Evolutionary conservation across 2,888 invertebrate species (phyloP).

Genomic region (Ditula angustiorana): DNA sequence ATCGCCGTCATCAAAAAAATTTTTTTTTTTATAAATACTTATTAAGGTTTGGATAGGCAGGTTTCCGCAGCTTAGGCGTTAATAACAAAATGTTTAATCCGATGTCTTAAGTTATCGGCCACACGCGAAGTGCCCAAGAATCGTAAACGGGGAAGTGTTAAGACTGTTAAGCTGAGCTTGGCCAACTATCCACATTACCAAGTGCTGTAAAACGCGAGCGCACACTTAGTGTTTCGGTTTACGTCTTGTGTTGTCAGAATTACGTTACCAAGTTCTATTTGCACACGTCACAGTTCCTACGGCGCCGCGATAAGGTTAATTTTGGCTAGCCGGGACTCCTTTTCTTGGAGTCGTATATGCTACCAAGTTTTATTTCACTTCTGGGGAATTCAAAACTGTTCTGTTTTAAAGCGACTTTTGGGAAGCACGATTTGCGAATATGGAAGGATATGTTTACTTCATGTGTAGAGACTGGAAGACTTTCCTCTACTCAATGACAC

Average conservation of each 20-base stretch:
- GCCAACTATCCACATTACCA: slow-evolving; percentile 35
- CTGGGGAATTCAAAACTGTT: slow-evolving; percentile 35
- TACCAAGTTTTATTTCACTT: slow-evolving; percentile 36
- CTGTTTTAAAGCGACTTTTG: slow-evolving; percentile 11
- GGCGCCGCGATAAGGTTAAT: neutral
- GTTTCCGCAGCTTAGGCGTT: neutral
- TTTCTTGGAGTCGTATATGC: neutral
- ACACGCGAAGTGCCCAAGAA: slow-evolving; percentile 28
- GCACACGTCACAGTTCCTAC: neutral
- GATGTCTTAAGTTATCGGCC: slow-evolving; percentile 25
- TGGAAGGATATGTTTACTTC: slow-evolving; percentile 4
- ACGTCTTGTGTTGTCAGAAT: slow-evolving; percentile 29
- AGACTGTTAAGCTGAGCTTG: slow-evolving; percentile 30
- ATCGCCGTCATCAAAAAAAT: too few species aligned
- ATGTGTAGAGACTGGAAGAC: neutral
- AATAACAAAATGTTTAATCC: slow-evolving; percentile 30
- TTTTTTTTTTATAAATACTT: too few species aligned
- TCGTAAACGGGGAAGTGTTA: slow-evolving; percentile 35
- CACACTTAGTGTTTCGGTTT: slow-evolving; percentile 29
- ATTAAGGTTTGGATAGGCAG: too few species aligned
- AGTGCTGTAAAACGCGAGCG: slow-evolving; percentile 30
- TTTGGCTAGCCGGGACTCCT: neutral
- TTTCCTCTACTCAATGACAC: neutral
- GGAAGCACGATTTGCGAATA: slow-evolving; percentile 10
- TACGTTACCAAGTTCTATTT: slow-evolving; percentile 24